A percentile compares a stretch with the other conserved stretches of the same genome.
These are phyloP conservation scores for Sciaenops ocellatus DNA, from an alignment of 2,797 vertebrate species.

Conservation along the genomic window DNA sequence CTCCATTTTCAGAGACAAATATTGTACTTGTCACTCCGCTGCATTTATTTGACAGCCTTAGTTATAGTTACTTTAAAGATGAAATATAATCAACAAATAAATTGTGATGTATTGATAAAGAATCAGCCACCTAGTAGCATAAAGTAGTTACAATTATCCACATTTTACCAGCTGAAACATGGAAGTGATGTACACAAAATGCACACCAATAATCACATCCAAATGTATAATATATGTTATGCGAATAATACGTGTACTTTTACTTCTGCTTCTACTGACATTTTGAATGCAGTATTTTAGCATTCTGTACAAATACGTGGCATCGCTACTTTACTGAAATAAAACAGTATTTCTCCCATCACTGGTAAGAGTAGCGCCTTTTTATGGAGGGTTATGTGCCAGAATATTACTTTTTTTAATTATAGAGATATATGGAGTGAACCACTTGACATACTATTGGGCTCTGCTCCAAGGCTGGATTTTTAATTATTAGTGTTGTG, in stretches of 20 bases:
- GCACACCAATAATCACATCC: not conserved
- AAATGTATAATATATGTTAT: too few relatives aligned
- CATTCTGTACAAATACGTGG: too few relatives aligned
- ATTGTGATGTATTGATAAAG: not conserved
- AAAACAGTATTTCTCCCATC: too few relatives aligned
- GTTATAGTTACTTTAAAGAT: not conserved
- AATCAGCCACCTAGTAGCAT: not conserved
- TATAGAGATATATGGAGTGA: not conserved
- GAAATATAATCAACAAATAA: not conserved
- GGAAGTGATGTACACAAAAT: not conserved
- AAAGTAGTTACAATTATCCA: not conserved
- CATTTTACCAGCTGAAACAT: not conserved
- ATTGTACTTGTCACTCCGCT: not conserved
- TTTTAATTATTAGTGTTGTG: not conserved
- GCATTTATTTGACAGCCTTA: not conserved
- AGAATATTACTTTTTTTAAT: too few relatives aligned
- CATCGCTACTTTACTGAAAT: too few relatives aligned
- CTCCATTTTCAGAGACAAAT: not conserved
- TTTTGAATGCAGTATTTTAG: too few relatives aligned
- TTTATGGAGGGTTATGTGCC: too few relatives aligned
- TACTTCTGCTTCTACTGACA: too few relatives aligned
- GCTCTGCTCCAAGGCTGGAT: not conserved
- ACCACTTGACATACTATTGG: not conserved
- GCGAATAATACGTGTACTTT: too few relatives aligned
- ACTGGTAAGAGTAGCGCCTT: too few relatives aligned